Percentiles rank a stretch among this genome's conserved stretches.
Conservation (phyloP, 2,888 invertebrate species). For the Cordylochernes scorpioides region DNA sequence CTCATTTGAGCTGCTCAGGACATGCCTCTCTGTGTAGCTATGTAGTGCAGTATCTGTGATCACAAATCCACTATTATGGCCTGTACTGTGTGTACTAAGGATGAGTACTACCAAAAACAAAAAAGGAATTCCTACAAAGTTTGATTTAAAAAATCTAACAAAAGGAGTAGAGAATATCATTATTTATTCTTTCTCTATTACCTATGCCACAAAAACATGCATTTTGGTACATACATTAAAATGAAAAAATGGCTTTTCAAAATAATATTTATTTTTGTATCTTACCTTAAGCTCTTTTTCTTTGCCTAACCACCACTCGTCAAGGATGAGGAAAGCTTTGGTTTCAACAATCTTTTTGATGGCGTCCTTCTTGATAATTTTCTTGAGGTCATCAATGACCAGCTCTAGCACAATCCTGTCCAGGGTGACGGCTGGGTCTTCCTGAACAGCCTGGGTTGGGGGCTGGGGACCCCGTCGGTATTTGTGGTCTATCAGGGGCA, state of each 20-base stretch:
- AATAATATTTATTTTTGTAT: no score
- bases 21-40: no score
- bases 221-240: conserved; percentile 14
- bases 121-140: no score
- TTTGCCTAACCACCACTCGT: conserved; percentile 66
- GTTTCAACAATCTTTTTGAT: conserved; percentile 87
- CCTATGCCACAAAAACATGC: neutral
- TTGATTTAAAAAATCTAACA: no score
- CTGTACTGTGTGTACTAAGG: no score
- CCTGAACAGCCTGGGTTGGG: neutral
- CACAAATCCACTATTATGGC: no score
- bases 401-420: conserved; percentile 39
- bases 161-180: no score
- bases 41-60: no score
- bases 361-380: conserved; percentile 68
- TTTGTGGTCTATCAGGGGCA: no score
- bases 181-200: neutral
- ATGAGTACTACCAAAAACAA: no score
- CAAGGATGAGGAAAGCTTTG: conserved; percentile 72
- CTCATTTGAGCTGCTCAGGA: no score
- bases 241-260: no score
- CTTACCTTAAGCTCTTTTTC: conserved; percentile 29
- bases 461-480: conserved; percentile 2
- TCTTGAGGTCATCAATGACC: conserved; percentile 62
- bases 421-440: conserved; percentile 5